A percentile compares a stretch with the other conserved stretches of the same genome.
Evolutionary conservation across 2,888 invertebrate genomes (phyloP).

Genomic region (Netelia inedita): DNA sequence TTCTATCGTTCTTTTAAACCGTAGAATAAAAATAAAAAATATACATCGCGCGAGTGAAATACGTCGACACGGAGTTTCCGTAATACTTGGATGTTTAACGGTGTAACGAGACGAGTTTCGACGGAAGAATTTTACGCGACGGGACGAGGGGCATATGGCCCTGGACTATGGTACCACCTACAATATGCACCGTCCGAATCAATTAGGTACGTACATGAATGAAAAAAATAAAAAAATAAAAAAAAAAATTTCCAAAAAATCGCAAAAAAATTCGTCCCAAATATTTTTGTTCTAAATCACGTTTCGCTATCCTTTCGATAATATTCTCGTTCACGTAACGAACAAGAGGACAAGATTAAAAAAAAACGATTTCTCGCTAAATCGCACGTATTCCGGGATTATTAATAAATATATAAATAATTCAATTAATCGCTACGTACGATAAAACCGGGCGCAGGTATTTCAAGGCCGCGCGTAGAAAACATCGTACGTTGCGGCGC

Average conservation of each 20-base stretch:
- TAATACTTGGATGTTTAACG: conserved; percentile 72
- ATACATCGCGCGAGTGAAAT: conserved; percentile 40
- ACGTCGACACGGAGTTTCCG: conserved; percentile 8
- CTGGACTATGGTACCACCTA: conserved; percentile 82
- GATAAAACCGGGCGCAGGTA: conserved; percentile 3
- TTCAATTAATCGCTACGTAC: neutral
- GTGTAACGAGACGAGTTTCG: conserved; percentile 67
- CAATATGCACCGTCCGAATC: conserved; percentile 83
- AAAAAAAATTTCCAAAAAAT: neutral
- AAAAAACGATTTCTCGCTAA: neutral
- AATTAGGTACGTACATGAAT: conserved; percentile 80
- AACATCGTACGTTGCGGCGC: conserved; percentile 29
- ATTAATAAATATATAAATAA: too few relatives aligned
- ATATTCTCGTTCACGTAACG: too few relatives aligned
- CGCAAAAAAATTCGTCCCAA: neutral
- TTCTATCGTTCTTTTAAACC: neutral
- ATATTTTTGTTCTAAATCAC: too few relatives aligned
- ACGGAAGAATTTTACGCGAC: conserved; percentile 63
- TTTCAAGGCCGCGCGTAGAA: conserved; percentile 46
- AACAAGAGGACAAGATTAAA: neutral
- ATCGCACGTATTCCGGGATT: neutral
- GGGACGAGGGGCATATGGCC: conserved; percentile 79
- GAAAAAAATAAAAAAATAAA: neutral
- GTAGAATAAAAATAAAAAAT: conserved; percentile 2
- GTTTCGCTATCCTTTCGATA: too few relatives aligned